Conservation (phyloP, 2,888 invertebrate genomes). For the Coelinius sp. region DNA sequence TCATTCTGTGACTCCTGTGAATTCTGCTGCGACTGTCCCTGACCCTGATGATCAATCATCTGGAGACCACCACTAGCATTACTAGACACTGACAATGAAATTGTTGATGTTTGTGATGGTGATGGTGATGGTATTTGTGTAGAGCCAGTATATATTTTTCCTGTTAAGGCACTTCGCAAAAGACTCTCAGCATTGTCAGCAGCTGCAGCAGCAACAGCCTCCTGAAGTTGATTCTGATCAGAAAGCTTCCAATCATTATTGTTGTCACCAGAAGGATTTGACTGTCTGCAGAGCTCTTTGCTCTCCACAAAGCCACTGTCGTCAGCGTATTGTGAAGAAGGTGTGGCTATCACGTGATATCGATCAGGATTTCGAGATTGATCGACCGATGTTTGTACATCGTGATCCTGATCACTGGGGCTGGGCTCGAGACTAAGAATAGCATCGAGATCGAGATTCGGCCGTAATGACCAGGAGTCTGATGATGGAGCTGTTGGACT, state of each 20-base stretch:
- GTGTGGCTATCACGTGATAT: constrained; percentile 55
- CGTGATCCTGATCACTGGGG: constrained; percentile 69
- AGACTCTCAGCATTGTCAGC: constrained; percentile 78
- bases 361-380: constrained; percentile 72
- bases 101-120: constrained; percentile 67
- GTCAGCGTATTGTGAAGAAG: constrained; percentile 76
- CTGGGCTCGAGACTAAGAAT: constrained; percentile 81
- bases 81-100: constrained; percentile 55
- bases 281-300: constrained; percentile 72
- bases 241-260: constrained; percentile 88
- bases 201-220: constrained; percentile 54
- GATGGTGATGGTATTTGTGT: constrained; percentile 59
- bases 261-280: constrained; percentile 72
- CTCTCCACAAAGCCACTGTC: constrained; percentile 83
- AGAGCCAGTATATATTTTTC: constrained; percentile 75
- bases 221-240: constrained; percentile 76
- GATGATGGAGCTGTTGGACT: constrained; percentile 74
- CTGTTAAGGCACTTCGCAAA: constrained; percentile 86
- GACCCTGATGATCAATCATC: constrained; percentile 64
- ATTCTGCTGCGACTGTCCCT: constrained; percentile 48
- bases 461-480: constrained; percentile 78
- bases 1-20: constrained; percentile 71
- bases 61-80: constrained; percentile 55
- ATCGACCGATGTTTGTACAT: constrained; percentile 75
- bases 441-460: constrained; percentile 83